Conservation (phyloP, 2,888 invertebrate species). For the Slavum lentiscoides region DNA sequence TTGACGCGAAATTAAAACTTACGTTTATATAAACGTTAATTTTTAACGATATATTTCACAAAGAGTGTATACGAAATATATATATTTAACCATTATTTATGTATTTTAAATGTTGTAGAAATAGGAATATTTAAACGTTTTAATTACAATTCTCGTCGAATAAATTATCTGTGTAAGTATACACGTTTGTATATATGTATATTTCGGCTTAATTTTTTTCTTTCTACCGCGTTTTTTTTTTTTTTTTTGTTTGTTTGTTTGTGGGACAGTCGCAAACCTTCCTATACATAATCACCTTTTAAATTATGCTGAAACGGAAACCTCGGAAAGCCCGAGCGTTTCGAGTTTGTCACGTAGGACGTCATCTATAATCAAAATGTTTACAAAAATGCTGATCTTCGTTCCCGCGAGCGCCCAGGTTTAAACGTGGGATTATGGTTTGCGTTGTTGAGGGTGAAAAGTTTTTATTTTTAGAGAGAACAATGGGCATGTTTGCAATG, state of each 20-base stretch:
- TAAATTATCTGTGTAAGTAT: conserved; percentile 15
- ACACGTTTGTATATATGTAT: background rate
- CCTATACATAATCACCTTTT: conserved; percentile 44
- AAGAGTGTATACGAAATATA: no score
- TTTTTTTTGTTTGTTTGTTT: no score
- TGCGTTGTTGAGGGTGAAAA: conserved; percentile 25
- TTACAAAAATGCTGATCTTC: conserved; percentile 52
- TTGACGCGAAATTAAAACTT: no score
- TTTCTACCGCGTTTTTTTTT: background rate
- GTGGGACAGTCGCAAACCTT: background rate
- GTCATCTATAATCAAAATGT: conserved; percentile 53
- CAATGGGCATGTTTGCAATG: conserved; percentile 21
- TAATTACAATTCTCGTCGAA: conserved; percentile 11
- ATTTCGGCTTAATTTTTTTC: conserved; percentile 2
- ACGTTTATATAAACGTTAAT: no score
- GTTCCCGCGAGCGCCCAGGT: conserved; percentile 34
- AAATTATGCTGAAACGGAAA: conserved; percentile 49
- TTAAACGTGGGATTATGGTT: conserved; percentile 49
- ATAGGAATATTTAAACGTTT: conserved; percentile 2
- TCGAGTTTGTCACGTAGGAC: conserved; percentile 48
- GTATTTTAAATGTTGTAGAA: no score
- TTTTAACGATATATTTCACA: no score
- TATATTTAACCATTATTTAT: no score
- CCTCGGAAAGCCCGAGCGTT: conserved; percentile 39
- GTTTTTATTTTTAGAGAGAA: conserved; percentile 49